Evolutionary conservation across 2,113 vertebrate species (phyloP).

Genomic region (Baryphthengus martii): DNA sequence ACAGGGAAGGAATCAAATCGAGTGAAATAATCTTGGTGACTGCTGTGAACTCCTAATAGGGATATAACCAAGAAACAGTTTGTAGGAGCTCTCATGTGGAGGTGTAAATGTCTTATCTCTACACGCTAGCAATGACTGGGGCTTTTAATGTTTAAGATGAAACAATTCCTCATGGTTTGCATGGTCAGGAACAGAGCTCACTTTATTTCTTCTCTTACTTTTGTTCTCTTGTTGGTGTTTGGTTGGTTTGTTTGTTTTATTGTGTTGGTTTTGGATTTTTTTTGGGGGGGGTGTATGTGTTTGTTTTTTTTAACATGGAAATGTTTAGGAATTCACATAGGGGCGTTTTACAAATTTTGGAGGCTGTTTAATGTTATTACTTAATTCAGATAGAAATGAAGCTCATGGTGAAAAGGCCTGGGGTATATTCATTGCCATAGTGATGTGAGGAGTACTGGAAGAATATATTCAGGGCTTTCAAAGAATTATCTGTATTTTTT

Average conservation of each 20-base stretch:
- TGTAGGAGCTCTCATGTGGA: constrained; percentile 20
- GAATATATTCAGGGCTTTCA: not conserved
- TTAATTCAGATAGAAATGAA: not conserved
- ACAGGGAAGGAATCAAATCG: constrained; percentile 48
- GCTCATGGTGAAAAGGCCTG: not conserved
- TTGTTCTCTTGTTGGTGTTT: not conserved
- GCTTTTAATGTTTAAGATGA: constrained; percentile 17
- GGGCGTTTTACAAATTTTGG: not conserved
- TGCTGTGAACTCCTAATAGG: constrained; percentile 62
- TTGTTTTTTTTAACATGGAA: not conserved
- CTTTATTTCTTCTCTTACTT: constrained; percentile 29
- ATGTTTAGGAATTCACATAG: not conserved
- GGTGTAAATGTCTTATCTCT: constrained; percentile 47
- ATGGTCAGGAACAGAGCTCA: not conserved
- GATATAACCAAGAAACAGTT: constrained; percentile 56
- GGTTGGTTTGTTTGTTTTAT: not conserved
- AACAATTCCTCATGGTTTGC: constrained; percentile 37
- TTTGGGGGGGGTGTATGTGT: no score
- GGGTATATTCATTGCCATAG: not conserved
- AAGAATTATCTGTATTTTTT: constrained; percentile 2
- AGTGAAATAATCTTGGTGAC: constrained; percentile 62
- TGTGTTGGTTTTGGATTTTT: not conserved
- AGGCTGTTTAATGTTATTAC: not conserved
- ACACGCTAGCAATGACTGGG: not conserved
- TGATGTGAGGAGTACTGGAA: not conserved